Evolutionary conservation across 2,113 vertebrate genomes (phyloP).

Genomic region (Istiophorus platypterus): DNA sequence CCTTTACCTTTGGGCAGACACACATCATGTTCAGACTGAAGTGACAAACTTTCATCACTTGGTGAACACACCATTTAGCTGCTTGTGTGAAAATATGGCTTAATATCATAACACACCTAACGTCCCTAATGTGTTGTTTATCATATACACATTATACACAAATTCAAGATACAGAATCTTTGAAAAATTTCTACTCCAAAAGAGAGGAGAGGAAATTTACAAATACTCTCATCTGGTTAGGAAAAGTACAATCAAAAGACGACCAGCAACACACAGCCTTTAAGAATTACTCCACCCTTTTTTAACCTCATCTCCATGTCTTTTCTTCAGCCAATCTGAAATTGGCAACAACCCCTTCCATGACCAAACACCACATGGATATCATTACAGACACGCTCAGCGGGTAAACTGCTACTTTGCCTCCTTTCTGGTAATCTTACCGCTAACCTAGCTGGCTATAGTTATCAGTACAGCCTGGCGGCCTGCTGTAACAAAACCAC

Average conservation of each 20-base stretch:
- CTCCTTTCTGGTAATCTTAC: not conserved
- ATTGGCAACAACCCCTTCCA: not conserved
- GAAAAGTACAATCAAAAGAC: not conserved
- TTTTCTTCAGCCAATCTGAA: slow-evolving; percentile 1
- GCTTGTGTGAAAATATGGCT: not conserved
- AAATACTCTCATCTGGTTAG: not conserved
- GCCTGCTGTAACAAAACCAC: slow-evolving; percentile 17
- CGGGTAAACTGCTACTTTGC: not conserved
- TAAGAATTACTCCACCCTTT: not conserved
- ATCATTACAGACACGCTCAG: not conserved
- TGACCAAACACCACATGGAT: not conserved
- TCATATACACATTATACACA: too few relatives aligned
- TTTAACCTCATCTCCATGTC: not conserved
- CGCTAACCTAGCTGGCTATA: not conserved
- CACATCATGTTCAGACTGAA: too few relatives aligned
- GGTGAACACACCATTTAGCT: not conserved
- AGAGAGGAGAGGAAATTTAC: not conserved
- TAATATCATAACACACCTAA: not conserved
- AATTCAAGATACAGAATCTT: not conserved
- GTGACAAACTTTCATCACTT: not conserved
- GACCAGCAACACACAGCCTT: not conserved
- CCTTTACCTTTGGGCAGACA: too few relatives aligned
- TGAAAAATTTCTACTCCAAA: not conserved
- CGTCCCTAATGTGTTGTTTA: not conserved
- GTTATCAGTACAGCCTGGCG: slow-evolving; percentile 6